Evolutionary conservation across 2,113 vertebrate species (phyloP).

Genomic region (Leuciscus idus): DNA sequence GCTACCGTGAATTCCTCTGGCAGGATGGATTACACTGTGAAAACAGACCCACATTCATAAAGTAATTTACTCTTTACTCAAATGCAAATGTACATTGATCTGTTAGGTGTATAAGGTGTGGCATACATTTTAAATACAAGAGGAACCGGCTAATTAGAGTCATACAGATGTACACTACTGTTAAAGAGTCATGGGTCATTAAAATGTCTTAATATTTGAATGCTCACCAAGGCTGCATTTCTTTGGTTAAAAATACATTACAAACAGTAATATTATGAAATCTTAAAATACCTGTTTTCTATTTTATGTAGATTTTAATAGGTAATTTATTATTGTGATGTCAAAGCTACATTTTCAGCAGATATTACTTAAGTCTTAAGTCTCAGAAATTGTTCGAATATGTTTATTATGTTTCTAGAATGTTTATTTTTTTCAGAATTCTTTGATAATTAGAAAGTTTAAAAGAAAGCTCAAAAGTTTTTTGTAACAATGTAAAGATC

Average conservation of each 20-base stretch:
- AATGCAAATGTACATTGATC: neutral
- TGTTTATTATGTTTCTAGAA: neutral
- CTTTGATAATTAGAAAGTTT: neutral
- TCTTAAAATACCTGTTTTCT: neutral
- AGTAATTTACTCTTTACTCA: neutral
- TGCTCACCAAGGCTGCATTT: neutral
- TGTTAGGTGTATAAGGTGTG: neutral
- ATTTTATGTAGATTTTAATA: neutral
- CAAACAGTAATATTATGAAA: neutral
- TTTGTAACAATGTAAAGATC: no score
- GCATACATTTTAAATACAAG: neutral
- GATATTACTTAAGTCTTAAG: no score
- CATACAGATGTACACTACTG: neutral
- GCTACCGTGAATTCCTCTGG: conserved; percentile 32
- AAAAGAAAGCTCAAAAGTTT: no score
- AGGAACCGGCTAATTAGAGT: neutral
- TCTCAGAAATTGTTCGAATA: neutral
- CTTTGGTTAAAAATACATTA: neutral
- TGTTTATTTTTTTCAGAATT: neutral
- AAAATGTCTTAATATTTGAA: neutral
- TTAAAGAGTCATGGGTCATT: neutral
- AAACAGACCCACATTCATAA: conserved; percentile 23
- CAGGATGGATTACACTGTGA: neutral
- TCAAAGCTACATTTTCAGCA: no score
- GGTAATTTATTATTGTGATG: neutral